Percentiles rank a stretch among this genome's conserved stretches.
Evolutionary conservation across 2,113 vertebrate genomes (phyloP).

Genomic region (Nanorana parkeri): DNA sequence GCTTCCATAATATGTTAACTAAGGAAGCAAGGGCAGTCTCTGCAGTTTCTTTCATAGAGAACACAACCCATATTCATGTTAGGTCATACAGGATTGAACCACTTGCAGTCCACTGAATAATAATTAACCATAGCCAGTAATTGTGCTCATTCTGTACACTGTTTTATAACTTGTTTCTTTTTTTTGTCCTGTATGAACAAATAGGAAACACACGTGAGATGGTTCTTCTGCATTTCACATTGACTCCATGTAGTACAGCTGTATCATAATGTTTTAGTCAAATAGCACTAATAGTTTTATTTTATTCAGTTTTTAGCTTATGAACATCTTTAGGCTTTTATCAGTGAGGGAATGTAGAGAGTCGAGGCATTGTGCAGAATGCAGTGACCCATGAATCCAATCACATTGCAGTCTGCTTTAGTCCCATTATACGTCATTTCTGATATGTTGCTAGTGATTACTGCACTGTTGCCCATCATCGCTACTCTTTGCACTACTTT

Average conservation of each 20-base stretch:
- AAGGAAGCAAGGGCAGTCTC: not conserved
- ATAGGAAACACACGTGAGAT: not conserved
- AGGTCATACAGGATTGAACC: slow-evolving; percentile 1
- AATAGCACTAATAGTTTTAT: not conserved
- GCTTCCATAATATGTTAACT: not conserved
- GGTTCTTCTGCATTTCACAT: not conserved
- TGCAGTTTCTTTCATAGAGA: not conserved
- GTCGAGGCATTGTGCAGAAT: too few relatives aligned
- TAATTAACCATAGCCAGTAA: not conserved
- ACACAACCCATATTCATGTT: too few relatives aligned
- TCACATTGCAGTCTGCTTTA: too few relatives aligned
- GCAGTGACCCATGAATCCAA: too few relatives aligned
- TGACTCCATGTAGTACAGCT: not conserved
- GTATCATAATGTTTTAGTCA: not conserved
- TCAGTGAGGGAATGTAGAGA: too few relatives aligned
- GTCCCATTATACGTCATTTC: too few relatives aligned
- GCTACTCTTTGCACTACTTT: too few relatives aligned
- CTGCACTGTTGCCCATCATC: too few relatives aligned
- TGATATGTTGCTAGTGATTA: too few relatives aligned
- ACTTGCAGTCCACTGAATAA: not conserved
- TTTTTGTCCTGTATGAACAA: slow-evolving; percentile 21
- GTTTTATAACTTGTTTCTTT: not conserved
- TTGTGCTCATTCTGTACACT: not conserved
- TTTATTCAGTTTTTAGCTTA: not conserved
- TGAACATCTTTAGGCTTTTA: not conserved